Conservation (phyloP, 2,797 vertebrate species). For the Chloroceryle inda region DNA sequence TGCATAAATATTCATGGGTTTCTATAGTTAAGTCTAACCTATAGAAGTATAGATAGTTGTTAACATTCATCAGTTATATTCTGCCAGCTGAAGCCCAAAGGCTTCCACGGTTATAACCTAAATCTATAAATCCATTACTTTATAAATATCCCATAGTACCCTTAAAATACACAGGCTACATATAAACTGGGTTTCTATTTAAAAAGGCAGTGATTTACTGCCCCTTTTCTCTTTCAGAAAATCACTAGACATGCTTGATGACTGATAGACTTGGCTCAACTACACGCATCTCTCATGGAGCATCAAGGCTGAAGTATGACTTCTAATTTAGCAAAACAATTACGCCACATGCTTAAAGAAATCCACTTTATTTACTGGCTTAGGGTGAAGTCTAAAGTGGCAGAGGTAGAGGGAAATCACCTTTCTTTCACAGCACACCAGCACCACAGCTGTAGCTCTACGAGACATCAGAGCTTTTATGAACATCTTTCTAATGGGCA, state of each 20-base stretch:
- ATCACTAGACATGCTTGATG: neutral
- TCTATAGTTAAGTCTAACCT: neutral
- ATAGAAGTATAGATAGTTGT: neutral
- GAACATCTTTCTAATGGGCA: neutral
- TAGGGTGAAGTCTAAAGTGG: neutral
- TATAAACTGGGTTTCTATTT: neutral
- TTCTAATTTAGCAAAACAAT: neutral
- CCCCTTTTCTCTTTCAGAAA: constrained; percentile 34
- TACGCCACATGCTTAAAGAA: neutral
- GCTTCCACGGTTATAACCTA: neutral
- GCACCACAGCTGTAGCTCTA: neutral
- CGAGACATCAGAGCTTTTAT: neutral
- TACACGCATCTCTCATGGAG: neutral
- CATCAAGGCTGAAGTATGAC: neutral
- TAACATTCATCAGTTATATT: neutral
- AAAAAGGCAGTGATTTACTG: neutral
- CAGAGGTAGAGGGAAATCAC: neutral
- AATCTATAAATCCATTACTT: neutral
- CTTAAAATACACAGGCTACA: neutral
- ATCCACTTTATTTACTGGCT: neutral
- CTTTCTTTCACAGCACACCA: neutral
- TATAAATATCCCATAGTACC: neutral
- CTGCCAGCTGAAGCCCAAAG: constrained; percentile 14
- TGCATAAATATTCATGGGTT: neutral
- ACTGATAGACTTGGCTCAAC: constrained; percentile 53